A percentile compares a stretch with the other conserved stretches of the same genome.
Evolutionary conservation across 2,888 invertebrate genomes (phyloP).

Genomic region (Pandemis corylana): DNA sequence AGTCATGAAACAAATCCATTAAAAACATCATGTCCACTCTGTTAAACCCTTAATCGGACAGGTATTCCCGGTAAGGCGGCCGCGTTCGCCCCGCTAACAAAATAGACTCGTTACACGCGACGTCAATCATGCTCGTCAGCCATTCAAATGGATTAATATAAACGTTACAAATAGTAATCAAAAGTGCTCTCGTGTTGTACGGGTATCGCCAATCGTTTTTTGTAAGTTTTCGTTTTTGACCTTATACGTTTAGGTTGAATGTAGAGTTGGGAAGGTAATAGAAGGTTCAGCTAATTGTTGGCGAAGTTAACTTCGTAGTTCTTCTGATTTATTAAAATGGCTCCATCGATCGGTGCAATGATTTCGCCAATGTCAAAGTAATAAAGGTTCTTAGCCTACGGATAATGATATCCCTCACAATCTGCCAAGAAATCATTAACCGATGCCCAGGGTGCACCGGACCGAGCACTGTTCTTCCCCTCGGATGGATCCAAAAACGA

Average conservation of each 20-base stretch:
- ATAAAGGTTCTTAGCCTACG: no score
- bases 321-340: no score
- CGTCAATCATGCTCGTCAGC: slow-evolving; percentile 71
- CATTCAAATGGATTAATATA: slow-evolving; percentile 78
- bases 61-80: slow-evolving; percentile 53
- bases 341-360: no score
- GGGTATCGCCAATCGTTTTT: slow-evolving; percentile 68
- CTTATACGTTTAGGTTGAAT: slow-evolving; percentile 52
- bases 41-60: not conserved
- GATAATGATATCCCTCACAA: no score
- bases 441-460: no score
- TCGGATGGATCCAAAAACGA: no score
- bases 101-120: slow-evolving; percentile 76
- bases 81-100: slow-evolving; percentile 63
- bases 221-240: slow-evolving; percentile 65
- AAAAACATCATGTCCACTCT: no score
- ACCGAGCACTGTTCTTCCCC: no score
- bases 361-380: no score
- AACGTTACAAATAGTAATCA: slow-evolving; percentile 83
- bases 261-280: slow-evolving; percentile 50
- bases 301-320: no score
- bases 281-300: not conserved
- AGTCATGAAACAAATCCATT: no score
- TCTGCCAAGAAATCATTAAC: no score
- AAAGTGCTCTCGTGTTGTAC: slow-evolving; percentile 61